These are phyloP conservation scores for Molanna angustata DNA, from an alignment of 2,888 invertebrate species.

Conservation along the genomic window DNA sequence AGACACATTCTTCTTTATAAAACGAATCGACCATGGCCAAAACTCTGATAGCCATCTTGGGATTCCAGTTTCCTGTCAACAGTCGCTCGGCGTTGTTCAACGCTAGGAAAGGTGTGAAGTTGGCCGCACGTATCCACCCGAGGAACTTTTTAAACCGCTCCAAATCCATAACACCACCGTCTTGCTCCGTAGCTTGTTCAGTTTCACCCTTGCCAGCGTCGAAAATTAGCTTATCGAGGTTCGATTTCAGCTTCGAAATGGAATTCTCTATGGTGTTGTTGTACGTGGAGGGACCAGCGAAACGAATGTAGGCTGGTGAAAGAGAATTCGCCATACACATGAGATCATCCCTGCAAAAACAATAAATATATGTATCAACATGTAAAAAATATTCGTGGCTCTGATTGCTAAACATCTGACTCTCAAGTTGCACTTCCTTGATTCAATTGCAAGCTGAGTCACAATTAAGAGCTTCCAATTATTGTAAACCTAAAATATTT, in stretches of 20 bases:
- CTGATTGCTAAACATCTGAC: too few relatives aligned
- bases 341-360: constrained; percentile 54
- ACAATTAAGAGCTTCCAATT: too few relatives aligned
- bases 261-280: constrained; percentile 46
- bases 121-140: constrained; percentile 54
- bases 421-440: too few relatives aligned
- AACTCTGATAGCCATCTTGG: constrained; percentile 62
- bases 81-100: constrained; percentile 58
- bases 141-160: constrained; percentile 45
- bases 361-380: too few relatives aligned
- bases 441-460: too few relatives aligned
- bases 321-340: constrained; percentile 65
- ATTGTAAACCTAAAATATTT: too few relatives aligned
- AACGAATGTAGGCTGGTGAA: constrained; percentile 68
- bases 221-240: neutral
- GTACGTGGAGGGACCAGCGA: constrained; percentile 67
- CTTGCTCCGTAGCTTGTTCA: too few relatives aligned
- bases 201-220: neutral
- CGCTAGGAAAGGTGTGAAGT: constrained; percentile 66
- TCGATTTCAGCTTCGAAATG: constrained; percentile 37
- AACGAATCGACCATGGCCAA: constrained; percentile 66
- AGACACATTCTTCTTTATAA: constrained; percentile 61
- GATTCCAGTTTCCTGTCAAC: constrained; percentile 61
- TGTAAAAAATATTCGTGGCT: too few relatives aligned
- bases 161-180: constrained; percentile 17